Evolutionary conservation across 2,888 invertebrate species (phyloP), one percentile per base, ranked within the genome.

Genomic region (Branchellion lobata): DNA sequence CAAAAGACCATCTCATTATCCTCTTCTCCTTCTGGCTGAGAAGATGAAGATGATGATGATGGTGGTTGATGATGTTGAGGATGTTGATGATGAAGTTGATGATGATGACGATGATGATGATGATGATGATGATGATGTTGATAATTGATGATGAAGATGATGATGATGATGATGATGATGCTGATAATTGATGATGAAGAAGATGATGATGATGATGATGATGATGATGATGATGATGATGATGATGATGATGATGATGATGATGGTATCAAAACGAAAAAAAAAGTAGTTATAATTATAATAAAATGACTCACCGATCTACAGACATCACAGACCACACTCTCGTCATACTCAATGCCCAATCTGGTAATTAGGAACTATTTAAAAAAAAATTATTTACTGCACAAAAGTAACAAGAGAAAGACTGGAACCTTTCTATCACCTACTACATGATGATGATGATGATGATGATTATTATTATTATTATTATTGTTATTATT

Each of bases 251-350:
- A 78, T 78, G 72, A 80, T 79, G 81, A 77, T 80, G 80, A 76
- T 71, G 80, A 80, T 81, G 77, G 76, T 77, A 57, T 71, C 57
- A 78, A 81, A 24, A 33, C 29, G 24, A 65, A 65, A 8, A 24
- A 27, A 14, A 47, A 47, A 47, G 47, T 47, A 14, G 47, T 18
- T 47, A 18, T 18, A 8, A 47, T 18, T 47, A 47, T 47, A 47
- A 18, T 47, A 8, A 47, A 47, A 47, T 57, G 18, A 89, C 90
- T 90, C 87, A 92, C 91, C 85, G 96, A 95, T 86, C 96, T 91
- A 88, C 99, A 99, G 82, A 99, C 96, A 89, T 98, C 98, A 89
- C 99, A 99, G 84, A 97, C 95, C 82, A 97, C 95, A 89, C 96
- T 96, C 88, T 98, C 98, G 87, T 98, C 97, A 88, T 93, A 97